phyloP scores from a whole-genome alignment of 2,797 vertebrate genomes.

The Notamacropus eugenii region DNA sequence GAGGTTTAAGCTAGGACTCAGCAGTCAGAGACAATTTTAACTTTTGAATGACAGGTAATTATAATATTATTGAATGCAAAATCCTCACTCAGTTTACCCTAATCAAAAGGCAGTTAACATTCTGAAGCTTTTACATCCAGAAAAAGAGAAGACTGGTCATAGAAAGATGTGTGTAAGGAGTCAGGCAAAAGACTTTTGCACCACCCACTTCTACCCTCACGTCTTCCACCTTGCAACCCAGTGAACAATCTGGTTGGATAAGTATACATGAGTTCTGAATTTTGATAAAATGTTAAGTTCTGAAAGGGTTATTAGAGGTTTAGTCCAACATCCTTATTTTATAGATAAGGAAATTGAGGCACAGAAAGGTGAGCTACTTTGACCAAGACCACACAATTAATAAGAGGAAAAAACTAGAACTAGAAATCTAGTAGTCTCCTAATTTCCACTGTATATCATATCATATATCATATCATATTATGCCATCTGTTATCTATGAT shows the following conservation, averaged over 20 bases:
- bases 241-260: not conserved
- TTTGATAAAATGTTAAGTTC: not conserved
- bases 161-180: not conserved
- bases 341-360: not conserved
- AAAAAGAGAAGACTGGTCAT: not conserved
- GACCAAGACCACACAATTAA: not conserved
- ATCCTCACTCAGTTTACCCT: not conserved
- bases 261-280: not conserved
- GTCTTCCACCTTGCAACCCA: not conserved
- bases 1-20: not conserved
- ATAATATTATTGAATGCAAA: not conserved
- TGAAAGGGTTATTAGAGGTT: not conserved
- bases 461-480: not conserved
- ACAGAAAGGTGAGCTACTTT: not conserved
- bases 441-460: not conserved
- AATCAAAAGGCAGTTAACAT: not conserved
- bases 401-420: not conserved
- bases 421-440: not conserved
- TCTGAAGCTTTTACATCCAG: not conserved
- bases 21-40: not conserved
- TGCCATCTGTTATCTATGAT: not conserved
- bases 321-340: not conserved
- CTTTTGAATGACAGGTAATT: not conserved
- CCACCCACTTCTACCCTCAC: not conserved
- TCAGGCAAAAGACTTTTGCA: not conserved